Conservation (phyloP, 2,797 vertebrate species). For the Sarcophilus harrisii region DNA sequence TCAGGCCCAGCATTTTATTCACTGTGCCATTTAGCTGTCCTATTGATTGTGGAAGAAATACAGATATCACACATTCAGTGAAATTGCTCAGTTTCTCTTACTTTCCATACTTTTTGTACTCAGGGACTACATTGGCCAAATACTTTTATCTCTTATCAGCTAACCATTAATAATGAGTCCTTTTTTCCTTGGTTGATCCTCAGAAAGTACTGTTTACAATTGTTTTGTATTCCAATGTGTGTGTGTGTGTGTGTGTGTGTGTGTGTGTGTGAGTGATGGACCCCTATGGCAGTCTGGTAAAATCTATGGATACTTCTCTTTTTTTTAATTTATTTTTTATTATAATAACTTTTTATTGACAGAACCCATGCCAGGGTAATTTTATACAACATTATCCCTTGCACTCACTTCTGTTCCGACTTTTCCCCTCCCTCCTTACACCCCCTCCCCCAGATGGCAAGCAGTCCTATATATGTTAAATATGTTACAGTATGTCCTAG, state of each 20-base stretch:
- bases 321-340: too few relatives aligned
- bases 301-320: not conserved
- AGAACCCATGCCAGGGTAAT: too few relatives aligned
- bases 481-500: too few relatives aligned
- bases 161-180: not conserved
- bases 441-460: too few relatives aligned
- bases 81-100: not conserved
- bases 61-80: not conserved
- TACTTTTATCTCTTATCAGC: not conserved
- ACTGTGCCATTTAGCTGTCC: not conserved
- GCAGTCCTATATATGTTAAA: too few relatives aligned
- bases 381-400: too few relatives aligned
- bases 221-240: not conserved
- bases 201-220: not conserved
- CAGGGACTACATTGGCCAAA: not conserved
- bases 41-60: not conserved
- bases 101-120: not conserved
- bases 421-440: too few relatives aligned
- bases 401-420: too few relatives aligned
- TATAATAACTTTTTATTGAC: too few relatives aligned
- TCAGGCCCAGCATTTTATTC: not conserved
- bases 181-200: not conserved
- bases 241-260: too few relatives aligned
- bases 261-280: not conserved
- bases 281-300: not conserved